Evolutionary conservation across 2,797 vertebrate species (phyloP).

Genomic region (Enteromius paludinosus): DNA sequence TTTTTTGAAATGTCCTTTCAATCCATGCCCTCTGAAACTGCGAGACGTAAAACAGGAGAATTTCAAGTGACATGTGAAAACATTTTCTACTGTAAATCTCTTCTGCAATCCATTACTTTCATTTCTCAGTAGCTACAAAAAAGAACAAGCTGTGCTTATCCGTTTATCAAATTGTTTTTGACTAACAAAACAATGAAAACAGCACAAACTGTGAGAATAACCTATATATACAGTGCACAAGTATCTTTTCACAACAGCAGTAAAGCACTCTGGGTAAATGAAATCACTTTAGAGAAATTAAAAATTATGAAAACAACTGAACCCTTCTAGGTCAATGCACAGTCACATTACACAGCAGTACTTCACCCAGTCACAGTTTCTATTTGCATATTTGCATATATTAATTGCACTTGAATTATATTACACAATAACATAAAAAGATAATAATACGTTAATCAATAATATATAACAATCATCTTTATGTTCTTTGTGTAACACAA

Average conservation of each 20-base stretch:
- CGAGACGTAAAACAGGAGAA: constrained; percentile 51
- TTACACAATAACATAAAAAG: neutral
- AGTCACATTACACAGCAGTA: neutral
- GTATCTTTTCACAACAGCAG: neutral
- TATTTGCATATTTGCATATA: no score
- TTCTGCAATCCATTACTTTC: neutral
- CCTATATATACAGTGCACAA: neutral
- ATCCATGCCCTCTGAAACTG: constrained; percentile 94
- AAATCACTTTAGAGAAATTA: constrained; percentile 67
- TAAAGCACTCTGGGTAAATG: constrained; percentile 60
- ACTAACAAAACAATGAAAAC: neutral
- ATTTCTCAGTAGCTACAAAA: neutral
- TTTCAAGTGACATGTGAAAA: neutral
- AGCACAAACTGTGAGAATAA: neutral
- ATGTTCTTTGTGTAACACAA: constrained; percentile 4
- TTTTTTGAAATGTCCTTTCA: constrained; percentile 91
- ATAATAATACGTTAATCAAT: no score
- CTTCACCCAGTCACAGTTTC: neutral
- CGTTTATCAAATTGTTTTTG: neutral
- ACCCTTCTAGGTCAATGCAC: neutral
- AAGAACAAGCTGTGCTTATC: neutral
- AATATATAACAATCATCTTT: neutral
- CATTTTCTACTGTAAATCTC: constrained; percentile 6
- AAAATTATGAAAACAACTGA: constrained; percentile 30
- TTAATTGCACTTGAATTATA: neutral